Evolutionary conservation across 2,797 vertebrate species (phyloP).

Genomic region (Enteromius fasciolatus): DNA sequence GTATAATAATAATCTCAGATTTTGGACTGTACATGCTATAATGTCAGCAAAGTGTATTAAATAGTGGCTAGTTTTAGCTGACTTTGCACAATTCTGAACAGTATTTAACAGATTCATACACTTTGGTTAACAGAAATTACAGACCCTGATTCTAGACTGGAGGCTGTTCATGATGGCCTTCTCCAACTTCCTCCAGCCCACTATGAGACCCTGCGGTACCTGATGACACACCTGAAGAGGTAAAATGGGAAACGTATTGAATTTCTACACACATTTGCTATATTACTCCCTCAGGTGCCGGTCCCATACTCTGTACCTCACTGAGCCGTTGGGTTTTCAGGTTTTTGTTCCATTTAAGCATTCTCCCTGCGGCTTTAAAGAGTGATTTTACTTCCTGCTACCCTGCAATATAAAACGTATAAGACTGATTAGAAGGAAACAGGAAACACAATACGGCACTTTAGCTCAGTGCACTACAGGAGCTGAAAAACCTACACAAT

Average conservation of each 20-base stretch:
- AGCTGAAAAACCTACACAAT: slow-evolving; percentile 5
- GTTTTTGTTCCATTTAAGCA: slow-evolving; percentile 21
- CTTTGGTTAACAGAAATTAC: slow-evolving; percentile 80
- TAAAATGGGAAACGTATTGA: slow-evolving; percentile 74
- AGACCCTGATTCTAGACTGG: slow-evolving; percentile 89
- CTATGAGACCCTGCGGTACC: slow-evolving; percentile 91
- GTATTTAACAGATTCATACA: not conserved
- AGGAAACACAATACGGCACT: slow-evolving; percentile 15
- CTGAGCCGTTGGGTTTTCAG: slow-evolving; percentile 11
- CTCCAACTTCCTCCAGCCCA: slow-evolving; percentile 95
- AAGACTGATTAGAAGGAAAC: slow-evolving; percentile 15
- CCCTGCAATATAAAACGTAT: slow-evolving; percentile 24
- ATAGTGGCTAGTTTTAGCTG: not conserved
- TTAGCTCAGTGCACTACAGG: not conserved
- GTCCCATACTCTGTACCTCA: not conserved
- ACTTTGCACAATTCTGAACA: not conserved
- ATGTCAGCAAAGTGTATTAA: not conserved
- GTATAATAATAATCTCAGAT: not conserved
- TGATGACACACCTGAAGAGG: slow-evolving; percentile 83
- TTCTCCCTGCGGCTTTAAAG: not conserved
- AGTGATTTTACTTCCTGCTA: slow-evolving; percentile 17
- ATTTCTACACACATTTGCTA: slow-evolving; percentile 80
- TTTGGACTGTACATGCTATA: not conserved
- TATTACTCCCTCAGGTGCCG: not conserved
- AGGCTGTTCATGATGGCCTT: slow-evolving; percentile 92